A percentile compares a stretch with the other conserved stretches of the same genome.
Evolutionary conservation across 2,888 invertebrate species (phyloP).

Genomic region (Prosapia bicincta): DNA sequence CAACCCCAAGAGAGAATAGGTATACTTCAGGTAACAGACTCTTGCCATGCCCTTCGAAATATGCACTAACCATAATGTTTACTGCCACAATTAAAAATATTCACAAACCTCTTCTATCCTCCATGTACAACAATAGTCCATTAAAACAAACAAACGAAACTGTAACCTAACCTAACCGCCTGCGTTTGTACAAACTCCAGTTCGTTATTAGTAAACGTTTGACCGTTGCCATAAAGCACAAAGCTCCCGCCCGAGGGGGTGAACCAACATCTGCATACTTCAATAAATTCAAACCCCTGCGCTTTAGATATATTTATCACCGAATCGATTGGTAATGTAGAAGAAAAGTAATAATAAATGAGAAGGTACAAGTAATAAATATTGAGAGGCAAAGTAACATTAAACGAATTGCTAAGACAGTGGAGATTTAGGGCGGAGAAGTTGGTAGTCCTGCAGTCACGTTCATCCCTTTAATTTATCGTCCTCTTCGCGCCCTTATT

Average conservation of each 20-base stretch:
- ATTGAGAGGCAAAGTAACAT: neutral
- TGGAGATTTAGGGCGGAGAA: neutral
- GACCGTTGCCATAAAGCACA: neutral
- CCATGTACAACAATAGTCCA: too few relatives aligned
- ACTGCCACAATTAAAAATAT: too few relatives aligned
- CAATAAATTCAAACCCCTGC: neutral
- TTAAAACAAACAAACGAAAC: too few relatives aligned
- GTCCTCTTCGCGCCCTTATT: neutral
- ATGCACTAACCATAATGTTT: too few relatives aligned
- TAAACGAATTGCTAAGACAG: neutral
- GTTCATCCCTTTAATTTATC: conserved; percentile 2
- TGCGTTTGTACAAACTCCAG: too few relatives aligned
- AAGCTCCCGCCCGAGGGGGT: neutral
- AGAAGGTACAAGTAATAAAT: neutral
- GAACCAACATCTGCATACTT: neutral
- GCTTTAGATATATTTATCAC: neutral
- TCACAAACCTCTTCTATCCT: too few relatives aligned
- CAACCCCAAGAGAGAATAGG: too few relatives aligned
- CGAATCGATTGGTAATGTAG: neutral
- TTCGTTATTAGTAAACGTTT: too few relatives aligned
- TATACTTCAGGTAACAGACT: too few relatives aligned
- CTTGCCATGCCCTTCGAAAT: too few relatives aligned
- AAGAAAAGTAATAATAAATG: conserved; percentile 2
- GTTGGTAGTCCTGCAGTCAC: neutral
- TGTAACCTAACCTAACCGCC: too few relatives aligned